Conservation (phyloP, 1,140 invertebrate species). For the Papilio dardanus region DNA sequence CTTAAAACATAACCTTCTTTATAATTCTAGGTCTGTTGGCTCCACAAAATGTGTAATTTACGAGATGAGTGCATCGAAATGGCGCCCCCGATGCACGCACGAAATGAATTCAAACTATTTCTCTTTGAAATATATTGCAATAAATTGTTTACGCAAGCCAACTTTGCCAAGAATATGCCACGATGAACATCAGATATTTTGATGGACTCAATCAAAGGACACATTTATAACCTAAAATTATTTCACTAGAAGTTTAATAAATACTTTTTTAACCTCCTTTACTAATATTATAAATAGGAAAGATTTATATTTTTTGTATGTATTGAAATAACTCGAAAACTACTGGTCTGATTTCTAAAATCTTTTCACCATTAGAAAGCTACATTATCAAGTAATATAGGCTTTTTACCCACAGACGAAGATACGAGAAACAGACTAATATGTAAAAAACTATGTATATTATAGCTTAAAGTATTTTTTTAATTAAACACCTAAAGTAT, state of each 20-base stretch:
- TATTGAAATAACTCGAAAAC: too few species aligned
- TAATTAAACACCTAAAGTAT: too few species aligned
- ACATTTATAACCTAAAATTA: not conserved
- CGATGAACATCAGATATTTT: not conserved
- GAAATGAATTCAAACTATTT: not conserved
- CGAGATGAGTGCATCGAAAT: not conserved
- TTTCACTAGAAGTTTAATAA: not conserved
- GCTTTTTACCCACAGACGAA: too few species aligned
- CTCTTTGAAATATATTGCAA: constrained; percentile 16
- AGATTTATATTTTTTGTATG: too few species aligned
- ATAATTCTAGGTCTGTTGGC: not conserved
- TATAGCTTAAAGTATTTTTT: too few species aligned
- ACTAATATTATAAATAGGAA: too few species aligned
- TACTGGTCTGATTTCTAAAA: too few species aligned
- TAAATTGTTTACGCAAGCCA: not conserved
- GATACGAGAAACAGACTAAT: too few species aligned
- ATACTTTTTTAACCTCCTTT: not conserved
- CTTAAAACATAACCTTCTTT: not conserved
- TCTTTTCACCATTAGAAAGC: too few species aligned
- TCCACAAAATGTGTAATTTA: not conserved
- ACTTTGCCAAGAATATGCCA: not conserved
- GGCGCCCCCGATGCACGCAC: not conserved
- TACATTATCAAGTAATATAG: too few species aligned
- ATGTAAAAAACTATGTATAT: too few species aligned
- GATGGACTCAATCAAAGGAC: not conserved